Percentiles rank a stretch among this genome's conserved stretches.
Evolutionary conservation across 2,888 invertebrate genomes (phyloP).

Genomic region (Dilophus febrilis): DNA sequence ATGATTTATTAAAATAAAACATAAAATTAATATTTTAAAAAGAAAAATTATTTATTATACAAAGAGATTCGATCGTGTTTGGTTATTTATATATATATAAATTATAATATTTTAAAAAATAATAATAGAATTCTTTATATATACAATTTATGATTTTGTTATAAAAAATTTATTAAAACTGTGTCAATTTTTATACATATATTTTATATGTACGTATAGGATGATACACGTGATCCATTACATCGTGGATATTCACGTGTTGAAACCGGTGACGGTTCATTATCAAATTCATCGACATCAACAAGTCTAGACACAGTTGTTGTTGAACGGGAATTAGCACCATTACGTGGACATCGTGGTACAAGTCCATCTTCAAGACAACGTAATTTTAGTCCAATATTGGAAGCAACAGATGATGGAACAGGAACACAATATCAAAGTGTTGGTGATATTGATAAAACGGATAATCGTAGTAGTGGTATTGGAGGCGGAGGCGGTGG

Average conservation of each 20-base stretch:
- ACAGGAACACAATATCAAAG: slow-evolving; percentile 2
- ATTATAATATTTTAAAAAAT: too few species aligned
- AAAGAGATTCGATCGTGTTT: too few species aligned
- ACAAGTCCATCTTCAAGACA: slow-evolving; percentile 5
- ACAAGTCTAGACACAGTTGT: slow-evolving; percentile 37
- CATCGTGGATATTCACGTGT: slow-evolving; percentile 27
- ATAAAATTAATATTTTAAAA: too few species aligned
- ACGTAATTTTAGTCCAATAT: slow-evolving; percentile 6
- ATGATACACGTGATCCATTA: slow-evolving; percentile 14
- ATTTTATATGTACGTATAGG: too few species aligned
- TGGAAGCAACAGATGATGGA: slow-evolving; percentile 7
- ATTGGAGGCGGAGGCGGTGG: background rate
- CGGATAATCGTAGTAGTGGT: background rate
- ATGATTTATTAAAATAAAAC: too few species aligned
- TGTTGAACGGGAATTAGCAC: slow-evolving; percentile 9
- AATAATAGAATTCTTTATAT: too few species aligned
- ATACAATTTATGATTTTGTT: too few species aligned
- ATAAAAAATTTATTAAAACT: too few species aligned
- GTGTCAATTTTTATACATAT: too few species aligned
- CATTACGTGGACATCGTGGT: slow-evolving; percentile 6
- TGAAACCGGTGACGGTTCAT: slow-evolving; percentile 26
- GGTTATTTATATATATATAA: too few species aligned
- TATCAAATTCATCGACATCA: slow-evolving; percentile 42
- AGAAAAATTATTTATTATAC: too few species aligned
- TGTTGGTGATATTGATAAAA: slow-evolving; percentile 4